These are phyloP conservation scores for Ptychadena robeensis DNA, from an alignment of 2,797 vertebrate species.

Conservation along the genomic window DNA sequence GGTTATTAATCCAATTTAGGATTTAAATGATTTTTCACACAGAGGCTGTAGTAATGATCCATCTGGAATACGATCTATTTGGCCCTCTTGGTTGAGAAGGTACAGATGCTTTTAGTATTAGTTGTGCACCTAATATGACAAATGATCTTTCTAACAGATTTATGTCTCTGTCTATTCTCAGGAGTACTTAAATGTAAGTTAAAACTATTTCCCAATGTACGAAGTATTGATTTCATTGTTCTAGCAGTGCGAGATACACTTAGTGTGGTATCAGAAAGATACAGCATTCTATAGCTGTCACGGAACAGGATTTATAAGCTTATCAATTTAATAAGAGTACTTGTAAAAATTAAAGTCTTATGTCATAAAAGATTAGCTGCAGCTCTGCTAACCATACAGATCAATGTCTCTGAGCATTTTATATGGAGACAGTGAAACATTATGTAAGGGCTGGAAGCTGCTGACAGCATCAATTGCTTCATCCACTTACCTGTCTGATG, in stretches of 20 bases:
- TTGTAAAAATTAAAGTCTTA: constrained; percentile 61
- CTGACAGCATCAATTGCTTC: constrained; percentile 30
- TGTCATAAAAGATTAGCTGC: constrained; percentile 60
- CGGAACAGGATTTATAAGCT: constrained; percentile 49
- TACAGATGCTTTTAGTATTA: constrained; percentile 58
- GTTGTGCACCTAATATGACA: constrained; percentile 55
- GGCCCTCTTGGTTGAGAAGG: constrained; percentile 33
- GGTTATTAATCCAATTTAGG: too few relatives aligned
- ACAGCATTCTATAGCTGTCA: constrained; percentile 56
- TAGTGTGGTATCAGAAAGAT: constrained; percentile 48
- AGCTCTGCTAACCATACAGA: constrained; percentile 46
- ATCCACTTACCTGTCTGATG: neutral
- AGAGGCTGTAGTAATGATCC: neutral
- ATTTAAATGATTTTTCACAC: too few relatives aligned
- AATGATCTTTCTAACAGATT: constrained; percentile 61
- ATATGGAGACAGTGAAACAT: constrained; percentile 34
- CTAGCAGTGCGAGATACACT: constrained; percentile 48
- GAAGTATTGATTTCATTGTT: constrained; percentile 59
- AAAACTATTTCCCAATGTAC: constrained; percentile 62
- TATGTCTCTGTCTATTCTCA: constrained; percentile 51
- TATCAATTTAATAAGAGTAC: constrained; percentile 62
- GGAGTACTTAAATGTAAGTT: constrained; percentile 62
- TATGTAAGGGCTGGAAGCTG: constrained; percentile 22
- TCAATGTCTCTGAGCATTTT: constrained; percentile 50
- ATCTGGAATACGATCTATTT: neutral